phyloP scores from a whole-genome alignment of 92 coral and sea anemone species.

The Palythoa grandis region DNA sequence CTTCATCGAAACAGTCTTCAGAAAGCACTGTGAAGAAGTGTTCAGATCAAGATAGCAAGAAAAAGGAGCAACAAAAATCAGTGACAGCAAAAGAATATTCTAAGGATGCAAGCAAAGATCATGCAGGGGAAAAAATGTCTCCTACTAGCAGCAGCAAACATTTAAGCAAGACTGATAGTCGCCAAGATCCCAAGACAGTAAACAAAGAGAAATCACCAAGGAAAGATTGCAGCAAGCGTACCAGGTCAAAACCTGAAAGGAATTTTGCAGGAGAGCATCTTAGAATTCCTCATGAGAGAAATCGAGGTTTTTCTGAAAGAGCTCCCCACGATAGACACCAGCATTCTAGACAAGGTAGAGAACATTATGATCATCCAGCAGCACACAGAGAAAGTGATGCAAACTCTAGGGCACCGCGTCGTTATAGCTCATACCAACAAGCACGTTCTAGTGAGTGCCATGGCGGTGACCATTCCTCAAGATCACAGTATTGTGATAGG shows the following conservation, averaged over 20 bases:
- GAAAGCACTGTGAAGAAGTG: background rate
- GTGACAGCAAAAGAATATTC: background rate
- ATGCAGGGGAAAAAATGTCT: background rate
- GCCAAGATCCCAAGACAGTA: background rate
- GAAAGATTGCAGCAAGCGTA: background rate
- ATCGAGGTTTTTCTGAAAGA: background rate
- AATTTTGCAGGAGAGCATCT: background rate
- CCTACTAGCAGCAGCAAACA: background rate
- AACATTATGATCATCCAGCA: background rate
- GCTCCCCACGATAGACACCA: constrained; percentile 7
- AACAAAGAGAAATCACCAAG: background rate
- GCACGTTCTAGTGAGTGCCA: background rate
- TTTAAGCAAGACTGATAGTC: background rate
- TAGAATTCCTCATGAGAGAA: background rate
- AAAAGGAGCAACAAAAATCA: background rate
- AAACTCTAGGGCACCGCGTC: background rate
- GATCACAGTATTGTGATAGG: background rate
- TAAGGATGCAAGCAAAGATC: background rate
- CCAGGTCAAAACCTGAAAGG: background rate
- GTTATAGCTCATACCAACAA: background rate
- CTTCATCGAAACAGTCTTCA: background rate
- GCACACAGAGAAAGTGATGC: background rate
- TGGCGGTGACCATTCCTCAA: background rate
- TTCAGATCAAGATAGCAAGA: background rate
- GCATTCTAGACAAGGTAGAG: constrained; percentile 6